Percentiles rank a stretch among this genome's conserved stretches.
These are phyloP conservation scores for Anorthoa munda DNA, from an alignment of 2,888 invertebrate genomes.

Conservation along the genomic window DNA sequence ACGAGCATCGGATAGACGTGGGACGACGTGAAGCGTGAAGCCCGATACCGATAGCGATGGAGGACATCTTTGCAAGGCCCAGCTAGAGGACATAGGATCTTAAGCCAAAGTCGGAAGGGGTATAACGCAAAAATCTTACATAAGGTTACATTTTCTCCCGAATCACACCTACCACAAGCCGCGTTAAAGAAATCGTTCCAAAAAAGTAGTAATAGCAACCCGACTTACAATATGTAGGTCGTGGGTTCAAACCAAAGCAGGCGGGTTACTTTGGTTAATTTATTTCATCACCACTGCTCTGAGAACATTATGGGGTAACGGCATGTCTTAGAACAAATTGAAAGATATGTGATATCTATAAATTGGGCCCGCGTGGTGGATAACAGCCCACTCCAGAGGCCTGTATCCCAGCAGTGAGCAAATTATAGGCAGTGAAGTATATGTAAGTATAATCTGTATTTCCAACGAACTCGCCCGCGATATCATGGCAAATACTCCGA, in stretches of 20 bases:
- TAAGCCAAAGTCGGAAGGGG: too few relatives aligned
- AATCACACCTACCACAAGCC: too few relatives aligned
- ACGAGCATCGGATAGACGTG: too few relatives aligned
- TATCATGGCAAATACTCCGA: constrained; percentile 28
- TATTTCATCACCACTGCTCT: background rate
- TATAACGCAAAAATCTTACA: too few relatives aligned
- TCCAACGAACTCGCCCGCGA: constrained; percentile 11
- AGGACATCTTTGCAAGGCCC: too few relatives aligned
- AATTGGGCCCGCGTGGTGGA: background rate
- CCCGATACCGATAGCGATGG: too few relatives aligned
- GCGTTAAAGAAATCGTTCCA: too few relatives aligned
- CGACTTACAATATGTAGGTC: too few relatives aligned
- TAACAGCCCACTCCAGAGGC: background rate
- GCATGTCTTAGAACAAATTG: background rate
- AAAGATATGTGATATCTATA: background rate
- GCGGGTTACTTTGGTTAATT: background rate
- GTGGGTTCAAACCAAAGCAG: too few relatives aligned
- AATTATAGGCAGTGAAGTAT: background rate
- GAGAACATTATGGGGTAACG: background rate
- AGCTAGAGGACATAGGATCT: too few relatives aligned
- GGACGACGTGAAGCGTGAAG: too few relatives aligned
- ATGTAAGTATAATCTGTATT: constrained; percentile 1
- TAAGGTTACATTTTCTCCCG: too few relatives aligned
- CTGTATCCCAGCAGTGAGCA: background rate
- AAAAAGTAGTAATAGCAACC: background rate